Conservation (phyloP, 2,888 invertebrate species). For the Eurytoma adleriae region DNA sequence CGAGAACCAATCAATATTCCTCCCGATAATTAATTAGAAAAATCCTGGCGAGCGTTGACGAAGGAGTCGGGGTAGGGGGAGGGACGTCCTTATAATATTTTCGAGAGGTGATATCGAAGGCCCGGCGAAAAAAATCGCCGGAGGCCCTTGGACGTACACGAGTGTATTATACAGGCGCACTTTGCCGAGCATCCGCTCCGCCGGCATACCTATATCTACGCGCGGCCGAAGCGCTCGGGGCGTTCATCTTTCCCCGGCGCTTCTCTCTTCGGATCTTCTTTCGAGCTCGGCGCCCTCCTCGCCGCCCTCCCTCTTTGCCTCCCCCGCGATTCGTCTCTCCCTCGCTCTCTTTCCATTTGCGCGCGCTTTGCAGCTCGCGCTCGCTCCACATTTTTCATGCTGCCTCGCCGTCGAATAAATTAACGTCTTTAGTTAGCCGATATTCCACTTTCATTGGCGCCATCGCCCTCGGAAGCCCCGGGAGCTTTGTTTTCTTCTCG, state of each 20-base stretch:
- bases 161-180: slow-evolving; percentile 8
- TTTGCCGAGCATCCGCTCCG: not conserved
- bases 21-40: slow-evolving; percentile 71
- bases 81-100: slow-evolving; percentile 24
- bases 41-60: slow-evolving; percentile 61
- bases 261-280: slow-evolving; percentile 54
- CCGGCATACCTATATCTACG: slow-evolving; percentile 9
- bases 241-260: slow-evolving; percentile 34
- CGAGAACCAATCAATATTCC: slow-evolving; percentile 68
- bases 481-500: slow-evolving; percentile 63
- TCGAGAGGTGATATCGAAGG: slow-evolving; percentile 34
- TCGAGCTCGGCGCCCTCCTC: slow-evolving; percentile 39
- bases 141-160: slow-evolving; percentile 62
- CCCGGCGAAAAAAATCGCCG: slow-evolving; percentile 65
- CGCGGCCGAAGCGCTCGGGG: slow-evolving; percentile 33
- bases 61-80: too few relatives aligned
- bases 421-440: slow-evolving; percentile 72
- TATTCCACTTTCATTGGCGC: slow-evolving; percentile 61
- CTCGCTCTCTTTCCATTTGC: slow-evolving; percentile 29
- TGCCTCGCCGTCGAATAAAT: slow-evolving; percentile 71
- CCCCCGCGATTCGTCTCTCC: not conserved
- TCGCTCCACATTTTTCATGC: slow-evolving; percentile 58
- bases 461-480: slow-evolving; percentile 30
- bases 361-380: slow-evolving; percentile 37
- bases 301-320: not conserved